A percentile compares a stretch with the other conserved stretches of the same genome.
Conservation (phyloP, 2,113 vertebrate genomes). For the Channa argus region DNA sequence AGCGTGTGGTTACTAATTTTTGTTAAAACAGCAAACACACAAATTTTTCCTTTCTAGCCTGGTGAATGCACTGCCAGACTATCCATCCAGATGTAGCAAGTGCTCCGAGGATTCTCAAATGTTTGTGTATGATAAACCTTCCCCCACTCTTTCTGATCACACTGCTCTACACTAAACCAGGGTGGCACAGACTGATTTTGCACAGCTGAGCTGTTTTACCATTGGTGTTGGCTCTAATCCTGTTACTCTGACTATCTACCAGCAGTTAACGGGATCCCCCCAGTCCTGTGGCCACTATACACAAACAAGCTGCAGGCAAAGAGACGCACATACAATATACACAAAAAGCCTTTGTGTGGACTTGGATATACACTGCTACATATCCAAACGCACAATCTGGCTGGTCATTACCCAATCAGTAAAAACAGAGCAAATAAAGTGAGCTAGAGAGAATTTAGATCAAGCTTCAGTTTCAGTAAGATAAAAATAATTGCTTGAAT, state of each 20-base stretch:
- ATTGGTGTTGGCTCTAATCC: slow-evolving; percentile 76
- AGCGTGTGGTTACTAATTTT: not conserved
- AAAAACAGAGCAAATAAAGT: slow-evolving; percentile 29
- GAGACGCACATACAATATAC: slow-evolving; percentile 40
- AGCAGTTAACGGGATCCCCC: slow-evolving; percentile 55
- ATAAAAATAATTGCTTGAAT: slow-evolving; percentile 8
- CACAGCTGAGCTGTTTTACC: slow-evolving; percentile 59
- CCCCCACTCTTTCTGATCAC: slow-evolving; percentile 57
- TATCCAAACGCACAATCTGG: slow-evolving; percentile 21
- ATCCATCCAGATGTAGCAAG: slow-evolving; percentile 68
- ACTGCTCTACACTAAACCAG: slow-evolving; percentile 52
- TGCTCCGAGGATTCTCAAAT: slow-evolving; percentile 61
- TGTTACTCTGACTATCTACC: slow-evolving; percentile 69
- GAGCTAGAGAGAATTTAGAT: slow-evolving; percentile 6
- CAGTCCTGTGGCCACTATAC: slow-evolving; percentile 33
- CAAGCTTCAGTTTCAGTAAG: slow-evolving; percentile 9
- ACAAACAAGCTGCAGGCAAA: slow-evolving; percentile 33
- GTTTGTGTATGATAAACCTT: slow-evolving; percentile 56
- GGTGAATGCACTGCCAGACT: slow-evolving; percentile 43
- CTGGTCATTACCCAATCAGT: slow-evolving; percentile 10
- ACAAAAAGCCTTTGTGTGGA: slow-evolving; percentile 44
- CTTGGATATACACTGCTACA: slow-evolving; percentile 21
- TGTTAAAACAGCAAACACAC: not conserved
- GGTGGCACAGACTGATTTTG: slow-evolving; percentile 66
- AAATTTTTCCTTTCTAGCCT: slow-evolving; percentile 11